phyloP scores from a whole-genome alignment of 2,113 vertebrate genomes.

The Hippocampus guttulatus region DNA sequence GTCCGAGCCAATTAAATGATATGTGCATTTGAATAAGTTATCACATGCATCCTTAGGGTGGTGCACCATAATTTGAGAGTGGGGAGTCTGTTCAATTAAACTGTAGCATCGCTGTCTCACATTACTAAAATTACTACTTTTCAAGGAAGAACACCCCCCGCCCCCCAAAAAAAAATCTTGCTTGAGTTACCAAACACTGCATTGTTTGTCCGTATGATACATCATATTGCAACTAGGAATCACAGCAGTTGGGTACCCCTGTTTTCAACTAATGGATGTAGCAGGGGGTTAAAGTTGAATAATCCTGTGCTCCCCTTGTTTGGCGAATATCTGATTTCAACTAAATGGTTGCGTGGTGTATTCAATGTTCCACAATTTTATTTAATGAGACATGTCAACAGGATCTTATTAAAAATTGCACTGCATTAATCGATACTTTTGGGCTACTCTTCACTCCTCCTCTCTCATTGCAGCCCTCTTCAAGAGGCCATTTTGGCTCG shows the following conservation, averaged over 20 bases:
- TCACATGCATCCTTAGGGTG: too few species aligned
- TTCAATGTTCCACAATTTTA: background rate
- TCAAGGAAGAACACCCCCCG: too few species aligned
- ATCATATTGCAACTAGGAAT: too few species aligned
- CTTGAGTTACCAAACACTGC: too few species aligned
- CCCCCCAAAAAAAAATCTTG: too few species aligned
- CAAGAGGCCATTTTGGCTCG: slow-evolving; percentile 23
- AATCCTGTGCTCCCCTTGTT: background rate
- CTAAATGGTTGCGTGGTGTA: background rate
- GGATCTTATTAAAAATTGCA: slow-evolving; percentile 47
- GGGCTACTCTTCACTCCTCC: background rate
- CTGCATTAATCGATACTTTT: slow-evolving; percentile 42
- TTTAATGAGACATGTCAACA: slow-evolving; percentile 33
- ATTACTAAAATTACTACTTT: too few species aligned
- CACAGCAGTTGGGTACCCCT: background rate
- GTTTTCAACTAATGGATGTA: background rate
- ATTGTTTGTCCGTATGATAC: too few species aligned
- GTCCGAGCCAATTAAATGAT: too few species aligned
- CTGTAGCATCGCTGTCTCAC: too few species aligned
- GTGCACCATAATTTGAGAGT: too few species aligned
- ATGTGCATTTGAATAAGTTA: too few species aligned
- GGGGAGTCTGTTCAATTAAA: too few species aligned
- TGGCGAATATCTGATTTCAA: background rate
- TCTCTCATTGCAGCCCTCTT: slow-evolving; percentile 19
- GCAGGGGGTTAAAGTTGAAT: background rate